Conservation (phyloP, 2,888 invertebrate genomes). For the Watsonalla cultraria region DNA sequence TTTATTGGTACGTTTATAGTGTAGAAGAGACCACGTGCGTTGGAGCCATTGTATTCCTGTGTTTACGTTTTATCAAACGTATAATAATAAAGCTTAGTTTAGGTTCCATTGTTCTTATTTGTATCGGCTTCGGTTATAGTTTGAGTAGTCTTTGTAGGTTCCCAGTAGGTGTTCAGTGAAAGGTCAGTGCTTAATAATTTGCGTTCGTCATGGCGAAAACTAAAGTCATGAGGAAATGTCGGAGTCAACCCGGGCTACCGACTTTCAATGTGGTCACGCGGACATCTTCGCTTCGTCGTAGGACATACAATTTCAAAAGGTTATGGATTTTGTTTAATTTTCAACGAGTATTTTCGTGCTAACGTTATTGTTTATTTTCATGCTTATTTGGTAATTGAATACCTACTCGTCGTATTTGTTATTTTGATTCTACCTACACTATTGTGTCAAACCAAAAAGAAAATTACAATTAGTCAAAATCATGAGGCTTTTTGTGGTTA, state of each 20-base stretch:
- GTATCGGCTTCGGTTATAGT: constrained; percentile 2
- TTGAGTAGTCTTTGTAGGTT: constrained; percentile 14
- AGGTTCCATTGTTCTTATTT: constrained; percentile 20
- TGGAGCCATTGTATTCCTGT: constrained; percentile 11
- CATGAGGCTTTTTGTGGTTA: too few relatives aligned
- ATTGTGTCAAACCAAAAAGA: too few relatives aligned
- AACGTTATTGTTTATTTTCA: too few relatives aligned
- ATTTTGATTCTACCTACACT: too few relatives aligned
- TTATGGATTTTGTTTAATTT: background rate
- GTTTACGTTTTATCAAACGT: constrained; percentile 15
- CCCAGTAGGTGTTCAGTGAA: constrained; percentile 10
- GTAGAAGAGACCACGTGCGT: constrained; percentile 10
- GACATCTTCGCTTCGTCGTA: constrained; percentile 27
- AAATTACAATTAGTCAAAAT: too few relatives aligned
- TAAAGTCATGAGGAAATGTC: constrained; percentile 19
- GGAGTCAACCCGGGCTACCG: constrained; percentile 12
- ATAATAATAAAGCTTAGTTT: constrained; percentile 20
- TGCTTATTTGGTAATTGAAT: too few relatives aligned
- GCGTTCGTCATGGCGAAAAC: constrained; percentile 19
- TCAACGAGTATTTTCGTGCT: too few relatives aligned
- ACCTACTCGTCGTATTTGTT: too few relatives aligned
- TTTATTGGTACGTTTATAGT: constrained; percentile 3
- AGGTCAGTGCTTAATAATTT: constrained; percentile 3
- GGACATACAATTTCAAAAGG: constrained; percentile 27
- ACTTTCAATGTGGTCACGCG: constrained; percentile 25